A percentile compares a stretch with the other conserved stretches of the same genome.
phyloP scores from a whole-genome alignment of 2,113 vertebrate genomes.

The Sander lucioperca region DNA sequence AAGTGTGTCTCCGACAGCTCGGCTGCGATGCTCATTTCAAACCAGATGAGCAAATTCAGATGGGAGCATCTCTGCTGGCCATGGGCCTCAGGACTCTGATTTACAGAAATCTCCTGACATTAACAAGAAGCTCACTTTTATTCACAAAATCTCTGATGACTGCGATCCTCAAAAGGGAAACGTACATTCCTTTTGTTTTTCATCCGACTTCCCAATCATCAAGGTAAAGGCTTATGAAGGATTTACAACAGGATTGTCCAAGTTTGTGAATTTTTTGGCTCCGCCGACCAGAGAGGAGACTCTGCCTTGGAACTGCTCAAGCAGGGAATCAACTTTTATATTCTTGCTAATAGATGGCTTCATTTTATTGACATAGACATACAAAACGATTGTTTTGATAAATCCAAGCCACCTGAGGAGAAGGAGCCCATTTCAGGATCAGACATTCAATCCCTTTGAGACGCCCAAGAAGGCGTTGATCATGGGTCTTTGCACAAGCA shows the following conservation, averaged over 20 bases:
- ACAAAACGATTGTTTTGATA: neutral
- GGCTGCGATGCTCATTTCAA: constrained; percentile 3
- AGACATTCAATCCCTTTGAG: neutral
- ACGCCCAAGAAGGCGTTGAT: neutral
- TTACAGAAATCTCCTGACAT: neutral
- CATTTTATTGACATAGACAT: neutral
- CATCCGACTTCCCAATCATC: neutral
- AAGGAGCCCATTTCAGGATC: neutral
- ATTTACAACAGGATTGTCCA: neutral
- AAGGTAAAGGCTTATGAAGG: neutral
- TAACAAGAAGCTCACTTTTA: neutral
- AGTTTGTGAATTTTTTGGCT: constrained; percentile 4
- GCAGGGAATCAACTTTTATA: neutral
- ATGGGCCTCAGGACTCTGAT: neutral
- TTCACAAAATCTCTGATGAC: neutral
- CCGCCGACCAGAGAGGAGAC: neutral
- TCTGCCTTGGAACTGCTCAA: constrained; percentile 1
- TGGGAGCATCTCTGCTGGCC: neutral
- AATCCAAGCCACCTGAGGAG: neutral
- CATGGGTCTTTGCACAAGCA: constrained; percentile 76
- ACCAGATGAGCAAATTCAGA: constrained; percentile 9
- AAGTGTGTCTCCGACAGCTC: constrained; percentile 9
- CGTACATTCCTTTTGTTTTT: neutral
- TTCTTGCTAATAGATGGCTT: neutral
- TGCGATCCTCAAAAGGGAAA: neutral